Evolutionary conservation across 1,140 invertebrate genomes (phyloP).

Genomic region (Drosophila auraria): DNA sequence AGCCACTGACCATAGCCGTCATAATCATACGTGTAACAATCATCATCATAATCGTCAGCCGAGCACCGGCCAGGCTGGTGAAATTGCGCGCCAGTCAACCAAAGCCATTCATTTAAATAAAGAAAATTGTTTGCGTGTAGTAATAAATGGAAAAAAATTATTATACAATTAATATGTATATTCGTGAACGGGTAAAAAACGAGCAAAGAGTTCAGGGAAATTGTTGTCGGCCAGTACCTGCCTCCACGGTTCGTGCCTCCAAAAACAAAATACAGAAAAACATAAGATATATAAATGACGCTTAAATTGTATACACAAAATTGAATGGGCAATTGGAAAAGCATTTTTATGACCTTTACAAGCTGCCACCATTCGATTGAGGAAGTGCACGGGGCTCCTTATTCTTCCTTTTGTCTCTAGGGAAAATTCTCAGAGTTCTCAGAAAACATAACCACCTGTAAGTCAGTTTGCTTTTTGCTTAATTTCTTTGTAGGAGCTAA

Average conservation of each 20-base stretch:
- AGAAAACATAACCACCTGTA: constrained; percentile 28
- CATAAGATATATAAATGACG: constrained; percentile 14
- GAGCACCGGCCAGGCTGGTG: constrained; percentile 38
- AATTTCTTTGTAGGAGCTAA: constrained; percentile 5
- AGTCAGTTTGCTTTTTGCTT: constrained; percentile 11
- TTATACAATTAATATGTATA: constrained; percentile 73
- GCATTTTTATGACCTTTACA: constrained; percentile 25
- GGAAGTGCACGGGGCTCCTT: constrained; percentile 4
- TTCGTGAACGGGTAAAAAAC: constrained; percentile 20
- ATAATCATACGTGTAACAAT: constrained; percentile 8
- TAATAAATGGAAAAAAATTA: constrained; percentile 72
- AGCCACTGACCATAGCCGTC: constrained; percentile 22
- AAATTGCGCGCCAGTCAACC: constrained; percentile 75
- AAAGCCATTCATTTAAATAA: constrained; percentile 77
- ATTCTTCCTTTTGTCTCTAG: not conserved
- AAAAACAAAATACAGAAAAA: constrained; percentile 21
- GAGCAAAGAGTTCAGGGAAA: constrained; percentile 20
- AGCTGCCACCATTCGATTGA: not conserved
- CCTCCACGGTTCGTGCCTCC: constrained; percentile 59
- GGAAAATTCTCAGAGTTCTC: constrained; percentile 3
- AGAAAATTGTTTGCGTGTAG: constrained; percentile 73
- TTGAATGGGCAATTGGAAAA: constrained; percentile 27
- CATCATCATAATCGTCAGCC: constrained; percentile 33
- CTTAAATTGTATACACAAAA: constrained; percentile 36
- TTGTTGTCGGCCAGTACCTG: constrained; percentile 42